Evolutionary conservation across 1,140 invertebrate genomes (phyloP), one percentile per base, ranked within the genome.

Genomic region (Bombus confusus): DNA sequence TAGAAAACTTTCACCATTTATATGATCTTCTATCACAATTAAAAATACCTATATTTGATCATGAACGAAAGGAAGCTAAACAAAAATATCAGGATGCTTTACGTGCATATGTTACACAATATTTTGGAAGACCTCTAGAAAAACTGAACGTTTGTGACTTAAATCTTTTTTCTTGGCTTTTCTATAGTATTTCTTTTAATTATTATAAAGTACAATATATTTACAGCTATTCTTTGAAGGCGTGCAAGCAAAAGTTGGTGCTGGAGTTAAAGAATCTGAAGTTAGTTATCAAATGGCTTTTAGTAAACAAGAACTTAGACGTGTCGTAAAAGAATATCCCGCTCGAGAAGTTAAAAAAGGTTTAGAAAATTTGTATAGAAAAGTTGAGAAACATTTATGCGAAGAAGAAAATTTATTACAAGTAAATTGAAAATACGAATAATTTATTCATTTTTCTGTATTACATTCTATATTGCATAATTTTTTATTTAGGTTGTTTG

Each of bases 281-380:
- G 98, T 99, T 80, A 98, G 98, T 92, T 99, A 99, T 96, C 99
- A 99, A 96, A 97, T 99, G 95, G 98, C 98, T 28, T 99, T 98
- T 94, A 99, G 98, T 93, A 99, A 99, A 96, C 98, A 99, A 95
- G 99, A 99, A 95, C 95, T 99, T 76, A 96, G 98, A 86, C 98
- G 99, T 95, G 98, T 99, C 37, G 99, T 99, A 79, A 97, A 98
- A 90, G 97, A 99, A 94, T 99, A 99, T 96, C 99, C 99, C 28
- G 98, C 97, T 22, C 97, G 97, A 94, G 99, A 99, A 95, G 98
- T 99, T 9, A 99, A 99, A 95, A 98, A 98, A 94, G 98, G 98
- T 1, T 95, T 99, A 43, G 99, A 99, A 93, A 97, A 98, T 93
- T 96, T 99, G 75, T 99, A 99, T 95, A 98, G 97, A 94, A 99